Evolutionary conservation across 2,113 vertebrate species (phyloP), one percentile per base, ranked within the genome.

Genomic region (Vulpes ferrilata): DNA sequence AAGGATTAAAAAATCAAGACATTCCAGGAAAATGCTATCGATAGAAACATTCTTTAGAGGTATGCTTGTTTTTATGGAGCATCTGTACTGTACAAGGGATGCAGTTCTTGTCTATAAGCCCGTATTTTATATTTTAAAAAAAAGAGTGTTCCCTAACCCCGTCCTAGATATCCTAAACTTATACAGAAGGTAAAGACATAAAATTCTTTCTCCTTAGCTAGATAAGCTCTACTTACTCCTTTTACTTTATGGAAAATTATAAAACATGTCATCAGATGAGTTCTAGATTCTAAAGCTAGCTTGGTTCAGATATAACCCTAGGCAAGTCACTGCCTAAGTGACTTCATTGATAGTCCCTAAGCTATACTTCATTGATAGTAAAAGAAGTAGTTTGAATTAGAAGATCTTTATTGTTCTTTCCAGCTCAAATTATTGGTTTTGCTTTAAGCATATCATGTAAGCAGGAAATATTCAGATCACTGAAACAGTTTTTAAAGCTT

Each of bases 1-100:
- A n/a, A 7, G 10, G 71, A 32, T 64, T 90, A 65, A 93, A 97
- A 97, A 81, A 57, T 20, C 27, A 88, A 88, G 78, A 91, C 27
- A 25, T 89, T 48, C 13, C 32, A 94, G 22, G 48, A 94, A 82
- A 79, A 78, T 51, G 19, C 64, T n/a, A 62, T 90, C 23, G 11
- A 60, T 51, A 78, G 53, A 55, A 80, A 80, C 8, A 30, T 38
- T n/a, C 57, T 81, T 22, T 43, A 85, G 78, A 85, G 15, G n/a
- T 57, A 64, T 55, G 62, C 57, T 38, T 87, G 2, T 79, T 30
- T 81, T 92, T 69, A 60, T 5, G 32, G 51, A 79, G 69, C 15
- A 62, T 57, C 32, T 74, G 11, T 59, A 62, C 74, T n/a, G 8
- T 79, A 17, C 51, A 59, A 51, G 30, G 8, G 35, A 8, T 59